phyloP scores from a whole-genome alignment of 2,113 vertebrate genomes.

The Zingel zingel region DNA sequence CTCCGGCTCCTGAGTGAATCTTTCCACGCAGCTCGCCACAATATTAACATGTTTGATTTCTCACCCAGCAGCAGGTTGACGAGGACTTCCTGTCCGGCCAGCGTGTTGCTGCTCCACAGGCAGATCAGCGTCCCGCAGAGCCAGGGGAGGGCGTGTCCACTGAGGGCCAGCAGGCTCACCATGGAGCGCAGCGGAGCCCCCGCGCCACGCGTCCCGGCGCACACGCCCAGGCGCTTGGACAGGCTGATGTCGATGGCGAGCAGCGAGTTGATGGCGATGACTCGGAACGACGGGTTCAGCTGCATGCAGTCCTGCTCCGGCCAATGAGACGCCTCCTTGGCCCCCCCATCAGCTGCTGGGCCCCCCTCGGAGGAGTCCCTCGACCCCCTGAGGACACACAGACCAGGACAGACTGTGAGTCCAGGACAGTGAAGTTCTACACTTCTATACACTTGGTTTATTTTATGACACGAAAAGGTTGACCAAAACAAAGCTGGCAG shows the following conservation, averaged over 20 bases:
- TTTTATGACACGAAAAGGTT: no score
- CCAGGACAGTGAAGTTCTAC: background rate
- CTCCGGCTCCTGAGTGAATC: no score
- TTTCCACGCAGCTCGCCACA: no score
- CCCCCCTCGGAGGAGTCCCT: conserved; percentile 56
- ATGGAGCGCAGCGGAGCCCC: conserved; percentile 91
- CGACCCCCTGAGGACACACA: conserved; percentile 36
- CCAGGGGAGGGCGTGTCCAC: conserved; percentile 93
- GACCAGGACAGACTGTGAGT: background rate
- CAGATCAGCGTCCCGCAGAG: conserved; percentile 90
- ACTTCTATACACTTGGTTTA: no score
- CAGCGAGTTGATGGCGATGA: conserved; percentile 93
- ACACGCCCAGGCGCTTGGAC: conserved; percentile 92
- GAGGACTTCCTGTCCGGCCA: conserved; percentile 94
- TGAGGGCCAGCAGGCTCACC: conserved; percentile 91
- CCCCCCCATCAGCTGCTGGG: conserved; percentile 75
- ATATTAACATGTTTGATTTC: conserved; percentile 33
- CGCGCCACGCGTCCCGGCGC: conserved; percentile 84
- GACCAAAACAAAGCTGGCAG: background rate
- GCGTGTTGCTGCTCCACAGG: conserved; percentile 91
- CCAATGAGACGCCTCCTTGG: conserved; percentile 82
- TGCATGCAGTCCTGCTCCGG: conserved; percentile 97
- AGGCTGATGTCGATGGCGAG: conserved; percentile 95
- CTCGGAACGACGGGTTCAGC: conserved; percentile 93
- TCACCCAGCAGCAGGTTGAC: conserved; percentile 95